These are phyloP conservation scores for Cebus imitator DNA, from an alignment of 2,113 vertebrate genomes.

Conservation along the genomic window DNA sequence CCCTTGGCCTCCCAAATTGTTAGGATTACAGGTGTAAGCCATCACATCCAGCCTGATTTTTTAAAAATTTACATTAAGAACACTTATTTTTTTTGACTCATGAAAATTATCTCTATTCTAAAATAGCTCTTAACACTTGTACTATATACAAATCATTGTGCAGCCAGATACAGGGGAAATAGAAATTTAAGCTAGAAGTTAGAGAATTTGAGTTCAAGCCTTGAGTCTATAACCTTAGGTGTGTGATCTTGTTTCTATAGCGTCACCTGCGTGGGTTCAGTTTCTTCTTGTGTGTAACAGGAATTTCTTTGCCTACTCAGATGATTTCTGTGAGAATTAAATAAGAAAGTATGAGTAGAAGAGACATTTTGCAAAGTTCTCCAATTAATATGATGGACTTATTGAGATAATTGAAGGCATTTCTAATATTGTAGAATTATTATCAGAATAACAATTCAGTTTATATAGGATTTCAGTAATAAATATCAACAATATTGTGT, in stretches of 20 bases:
- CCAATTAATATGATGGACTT: neutral
- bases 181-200: neutral
- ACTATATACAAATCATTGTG: neutral
- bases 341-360: neutral
- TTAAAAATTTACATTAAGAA: neutral
- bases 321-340: neutral
- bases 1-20: too few relatives aligned
- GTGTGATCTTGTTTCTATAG: neutral
- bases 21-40: too few relatives aligned
- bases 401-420: neutral
- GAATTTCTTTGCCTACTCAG: neutral
- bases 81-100: neutral
- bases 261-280: neutral
- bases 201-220: neutral
- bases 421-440: neutral
- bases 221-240: neutral
- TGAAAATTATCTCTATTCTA: neutral
- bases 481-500: neutral
- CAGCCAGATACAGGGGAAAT: neutral
- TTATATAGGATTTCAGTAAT: neutral
- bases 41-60: too few relatives aligned
- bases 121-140: neutral
- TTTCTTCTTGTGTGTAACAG: neutral
- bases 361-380: neutral
- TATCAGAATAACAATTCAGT: neutral